Evolutionary conservation across 2,113 vertebrate species (phyloP), one percentile per base, ranked within the genome.

Genomic region (Morone chrysops): DNA sequence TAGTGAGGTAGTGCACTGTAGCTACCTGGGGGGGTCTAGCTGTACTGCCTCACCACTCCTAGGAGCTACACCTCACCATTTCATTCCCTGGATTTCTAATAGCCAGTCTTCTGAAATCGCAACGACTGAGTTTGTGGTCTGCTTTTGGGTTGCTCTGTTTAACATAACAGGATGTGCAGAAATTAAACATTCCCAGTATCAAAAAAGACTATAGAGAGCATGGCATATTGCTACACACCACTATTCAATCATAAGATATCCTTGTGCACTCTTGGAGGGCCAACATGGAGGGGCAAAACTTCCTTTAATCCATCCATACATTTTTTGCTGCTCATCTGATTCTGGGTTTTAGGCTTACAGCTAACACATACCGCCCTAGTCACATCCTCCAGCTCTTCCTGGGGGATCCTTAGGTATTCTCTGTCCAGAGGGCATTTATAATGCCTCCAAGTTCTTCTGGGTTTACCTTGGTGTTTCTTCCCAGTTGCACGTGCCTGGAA

Each of bases 381-480:
- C 16, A 43, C 53, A 14, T 61, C 16, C 22, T 47, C 17, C 54
- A 43, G 11, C 0, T 76, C 40, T 12, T 79, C 50, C 22, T 60
- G 25, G 48, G 51, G 43, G 0, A 3, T 61, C 36, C 2, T 53
- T 17, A 40, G 43, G 17, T 59, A 74, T 0, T 77, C 67, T 17
- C 25, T 20, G 41, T 6, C 11, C 51, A 66, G 67, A 82, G 45
- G 70, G 13, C 17, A 79, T 70, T 36, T 2, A 57, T 77, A 56
- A 70, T n/a, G 50, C 54, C 70, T 77, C 36, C 11, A 18, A 53
- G 22, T 57, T 50, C 7, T 72, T 74, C 22, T 70, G 31, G 25
- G 51, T 71, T 7, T 65, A 57, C 51, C 57, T 38, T 17, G 17
- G 1, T n/a, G 25, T 48, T 38, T 60, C 62, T 45, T 67, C 54